Base-by-base conservation (phyloP, 2,888 invertebrate species). In the Agrochola litura region DNA sequence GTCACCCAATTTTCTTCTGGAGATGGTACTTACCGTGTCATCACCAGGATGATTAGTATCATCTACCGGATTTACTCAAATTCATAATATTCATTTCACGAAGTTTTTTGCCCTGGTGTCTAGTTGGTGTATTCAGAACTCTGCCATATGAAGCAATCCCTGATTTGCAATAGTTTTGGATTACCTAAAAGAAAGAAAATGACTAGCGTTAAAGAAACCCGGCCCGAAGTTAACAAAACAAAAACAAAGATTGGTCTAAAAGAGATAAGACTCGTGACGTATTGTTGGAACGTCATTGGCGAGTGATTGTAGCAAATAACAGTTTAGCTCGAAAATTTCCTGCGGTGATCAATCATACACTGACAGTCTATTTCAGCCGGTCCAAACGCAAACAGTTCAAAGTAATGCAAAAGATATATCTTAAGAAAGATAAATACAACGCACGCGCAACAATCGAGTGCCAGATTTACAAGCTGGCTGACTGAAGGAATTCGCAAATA, bases 341-440 rank as follows among this genome's bases (percentile, higher is more conserved):
- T 12, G 30, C 6, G 52, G 22, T 73, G 43, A 86, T 86, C 80
- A 77, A 86, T 86, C 84, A 84, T 54, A 61, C 25, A 60, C 79
- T 82, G 82, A 75, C 81, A 85, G 16, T 76, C 67, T 84, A 84
- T 86, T 86, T 82, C 69, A 69, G 64, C 22, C 66, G 68, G 75
- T 43, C 10, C 30, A 41, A 76, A 79, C 37, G 66, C 78, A 86
- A 83, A 86, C 75, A 86, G 54, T 76, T 61, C 49, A 73, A 58
- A 37, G 41, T 49, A 81, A 83, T 52, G 68, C 69, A 85, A 76
- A 83, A 85, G 71, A 81, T 85, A 77, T 65, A 85, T 85, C 63
- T 69, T 25, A 71, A 12, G n/a, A 66, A 74, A 85, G 75, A 85
- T 84, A 87, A 76, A 82, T 82, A 77, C 69, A 68, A 76, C 25